These are phyloP conservation scores for Azemiops feae DNA, from an alignment of 2,113 vertebrate genomes.

Conservation along the genomic window DNA sequence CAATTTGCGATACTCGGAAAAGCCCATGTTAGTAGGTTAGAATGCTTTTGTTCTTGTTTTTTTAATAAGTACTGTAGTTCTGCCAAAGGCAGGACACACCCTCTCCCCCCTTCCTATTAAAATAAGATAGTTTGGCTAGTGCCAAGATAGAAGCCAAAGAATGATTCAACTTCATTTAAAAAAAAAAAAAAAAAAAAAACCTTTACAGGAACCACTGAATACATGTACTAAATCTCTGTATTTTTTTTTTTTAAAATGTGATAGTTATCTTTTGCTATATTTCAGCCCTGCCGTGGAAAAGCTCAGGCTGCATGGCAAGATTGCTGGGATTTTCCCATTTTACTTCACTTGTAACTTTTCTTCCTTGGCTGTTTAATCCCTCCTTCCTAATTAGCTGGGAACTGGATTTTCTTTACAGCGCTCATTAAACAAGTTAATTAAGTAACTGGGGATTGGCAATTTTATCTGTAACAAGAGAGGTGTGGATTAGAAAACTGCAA, in stretches of 20 bases:
- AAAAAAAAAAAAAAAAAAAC: too few relatives aligned
- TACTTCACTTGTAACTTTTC: not conserved
- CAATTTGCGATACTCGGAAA: not conserved
- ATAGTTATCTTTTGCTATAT: not conserved
- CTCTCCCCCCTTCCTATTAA: not conserved
- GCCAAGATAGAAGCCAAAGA: not conserved
- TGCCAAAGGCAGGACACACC: not conserved
- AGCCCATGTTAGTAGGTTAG: not conserved
- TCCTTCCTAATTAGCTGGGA: not conserved
- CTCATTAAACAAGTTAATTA: not conserved
- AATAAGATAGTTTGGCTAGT: not conserved
- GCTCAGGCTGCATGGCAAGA: not conserved
- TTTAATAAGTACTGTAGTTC: not conserved
- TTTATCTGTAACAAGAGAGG: not conserved
- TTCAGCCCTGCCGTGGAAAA: not conserved
- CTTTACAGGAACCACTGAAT: not conserved
- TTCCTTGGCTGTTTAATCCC: not conserved
- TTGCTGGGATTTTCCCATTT: not conserved
- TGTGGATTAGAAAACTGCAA: not conserved
- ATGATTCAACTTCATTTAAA: not conserved
- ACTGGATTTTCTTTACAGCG: not conserved
- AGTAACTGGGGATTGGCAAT: not conserved
- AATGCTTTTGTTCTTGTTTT: not conserved
- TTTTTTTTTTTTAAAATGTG: too few relatives aligned
- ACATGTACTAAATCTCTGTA: not conserved